These are phyloP conservation scores for Anarrhichthys ocellatus DNA, from an alignment of 2,113 vertebrate genomes.

Conservation along the genomic window DNA sequence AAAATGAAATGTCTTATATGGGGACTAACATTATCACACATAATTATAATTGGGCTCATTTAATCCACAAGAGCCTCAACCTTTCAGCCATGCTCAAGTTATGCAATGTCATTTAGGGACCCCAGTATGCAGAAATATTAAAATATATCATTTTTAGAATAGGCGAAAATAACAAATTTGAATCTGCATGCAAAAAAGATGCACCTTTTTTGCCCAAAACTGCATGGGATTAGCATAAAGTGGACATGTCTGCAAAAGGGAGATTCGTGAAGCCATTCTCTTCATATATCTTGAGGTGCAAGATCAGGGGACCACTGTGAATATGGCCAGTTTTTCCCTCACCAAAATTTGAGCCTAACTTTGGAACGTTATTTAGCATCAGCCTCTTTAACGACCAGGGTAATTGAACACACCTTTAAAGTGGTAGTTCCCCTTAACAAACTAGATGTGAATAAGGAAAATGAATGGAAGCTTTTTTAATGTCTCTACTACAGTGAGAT, in stretches of 20 bases:
- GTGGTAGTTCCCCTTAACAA: background rate
- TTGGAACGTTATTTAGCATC: background rate
- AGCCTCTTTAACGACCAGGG: background rate
- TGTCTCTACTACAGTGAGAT: conserved; percentile 47
- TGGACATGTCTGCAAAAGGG: background rate
- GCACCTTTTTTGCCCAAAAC: no score
- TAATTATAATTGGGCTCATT: background rate
- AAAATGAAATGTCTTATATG: background rate
- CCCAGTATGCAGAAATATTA: background rate
- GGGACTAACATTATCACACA: background rate
- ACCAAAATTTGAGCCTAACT: background rate
- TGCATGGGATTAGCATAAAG: no score
- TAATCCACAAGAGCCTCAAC: background rate
- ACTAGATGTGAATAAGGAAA: background rate
- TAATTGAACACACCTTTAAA: background rate
- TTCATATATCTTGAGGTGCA: no score
- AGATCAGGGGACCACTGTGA: no score
- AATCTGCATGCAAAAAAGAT: no score
- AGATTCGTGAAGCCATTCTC: no score
- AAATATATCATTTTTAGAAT: background rate
- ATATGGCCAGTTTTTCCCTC: background rate
- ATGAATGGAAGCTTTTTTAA: conserved; percentile 23
- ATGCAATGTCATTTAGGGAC: background rate
- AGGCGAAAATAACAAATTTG: no score
- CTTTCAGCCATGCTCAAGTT: background rate